These are phyloP conservation scores for Pygoscelis adeliae DNA, from an alignment of 2,113 vertebrate genomes.

Conservation along the genomic window DNA sequence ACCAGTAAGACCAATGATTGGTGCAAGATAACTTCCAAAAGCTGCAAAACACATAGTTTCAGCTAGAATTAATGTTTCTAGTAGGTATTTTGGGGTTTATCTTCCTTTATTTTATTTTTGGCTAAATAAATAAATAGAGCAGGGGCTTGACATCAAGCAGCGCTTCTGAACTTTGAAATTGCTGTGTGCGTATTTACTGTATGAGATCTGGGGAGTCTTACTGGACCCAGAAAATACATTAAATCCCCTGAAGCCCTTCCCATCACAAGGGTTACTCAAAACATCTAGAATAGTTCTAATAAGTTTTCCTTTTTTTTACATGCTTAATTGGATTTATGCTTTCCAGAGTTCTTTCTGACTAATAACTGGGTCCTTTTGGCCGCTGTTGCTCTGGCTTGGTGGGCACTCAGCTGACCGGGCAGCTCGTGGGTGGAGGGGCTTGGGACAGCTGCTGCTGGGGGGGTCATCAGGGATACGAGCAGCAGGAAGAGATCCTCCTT, in stretches of 20 bases:
- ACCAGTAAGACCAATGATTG: background rate
- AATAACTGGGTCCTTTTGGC: background rate
- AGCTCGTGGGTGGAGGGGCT: background rate
- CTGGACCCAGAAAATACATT: background rate
- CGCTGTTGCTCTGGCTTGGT: background rate
- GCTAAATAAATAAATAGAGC: background rate
- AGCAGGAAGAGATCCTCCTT: background rate
- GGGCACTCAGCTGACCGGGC: background rate
- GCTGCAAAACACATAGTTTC: background rate
- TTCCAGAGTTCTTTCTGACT: background rate
- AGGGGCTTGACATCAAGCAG: background rate
- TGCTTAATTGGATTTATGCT: background rate
- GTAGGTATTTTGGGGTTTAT: background rate
- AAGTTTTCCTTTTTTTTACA: background rate
- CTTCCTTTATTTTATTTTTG: background rate
- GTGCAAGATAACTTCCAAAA: background rate
- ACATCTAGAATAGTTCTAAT: background rate
- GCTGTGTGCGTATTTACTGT: background rate
- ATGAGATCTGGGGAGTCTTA: background rate
- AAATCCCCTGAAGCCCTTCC: background rate
- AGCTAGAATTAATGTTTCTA: background rate
- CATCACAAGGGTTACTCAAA: background rate
- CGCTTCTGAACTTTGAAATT: background rate
- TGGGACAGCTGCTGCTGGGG: background rate
- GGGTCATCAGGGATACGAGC: background rate